Base-by-base conservation (phyloP, 2,113 vertebrate species). In the Narcine bancroftii region DNA sequence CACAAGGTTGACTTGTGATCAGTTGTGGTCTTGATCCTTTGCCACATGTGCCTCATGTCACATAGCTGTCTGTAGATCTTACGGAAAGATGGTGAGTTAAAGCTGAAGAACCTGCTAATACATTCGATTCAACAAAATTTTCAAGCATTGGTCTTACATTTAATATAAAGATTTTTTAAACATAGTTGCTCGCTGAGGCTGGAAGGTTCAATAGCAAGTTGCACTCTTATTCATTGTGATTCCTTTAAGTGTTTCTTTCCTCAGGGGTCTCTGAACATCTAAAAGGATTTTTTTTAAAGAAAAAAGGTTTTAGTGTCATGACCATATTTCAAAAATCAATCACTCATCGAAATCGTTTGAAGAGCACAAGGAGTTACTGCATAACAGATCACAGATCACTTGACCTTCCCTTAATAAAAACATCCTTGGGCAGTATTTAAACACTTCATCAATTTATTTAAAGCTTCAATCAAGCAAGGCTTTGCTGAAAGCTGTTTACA, bases 111-210 rank as follows among this genome's bases (percentile, higher is more conserved):
- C 42, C 47, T 79, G 0, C 76, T 79, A 21, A 24, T 47, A 2
- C 6, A 47, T 6, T 47, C 6, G 19, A 6, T 9, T 47, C 42
- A 47, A 79, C 39, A 45, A 45, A 45, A 2, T 45, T 60, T 4
- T 60, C 29, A 50, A 63, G 0, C n/a, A n/a, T 11, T 53, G 19
- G 53, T n/a, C n/a, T 21, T 24, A 24, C 26, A 85, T 60, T 85
- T 85, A 26, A 56, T n/a, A 85, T 36, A 56, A 85, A 87, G 83
- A 19, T n/a, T 60, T 63, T 60, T 60, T n/a, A 87, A 87, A 87
- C n/a, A 60, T 60, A 4, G n/a, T 19, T 63, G n/a, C 53, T 60
- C 26, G 4, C 83, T 39, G 17, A 15, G 83, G 83, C 33, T 36
- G 63, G 47, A 87, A 56, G 53, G 33, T 36, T 36, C 56, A 56